Evolutionary conservation across 2,113 vertebrate species (phyloP).

Genomic region (Sardina pilchardus): DNA sequence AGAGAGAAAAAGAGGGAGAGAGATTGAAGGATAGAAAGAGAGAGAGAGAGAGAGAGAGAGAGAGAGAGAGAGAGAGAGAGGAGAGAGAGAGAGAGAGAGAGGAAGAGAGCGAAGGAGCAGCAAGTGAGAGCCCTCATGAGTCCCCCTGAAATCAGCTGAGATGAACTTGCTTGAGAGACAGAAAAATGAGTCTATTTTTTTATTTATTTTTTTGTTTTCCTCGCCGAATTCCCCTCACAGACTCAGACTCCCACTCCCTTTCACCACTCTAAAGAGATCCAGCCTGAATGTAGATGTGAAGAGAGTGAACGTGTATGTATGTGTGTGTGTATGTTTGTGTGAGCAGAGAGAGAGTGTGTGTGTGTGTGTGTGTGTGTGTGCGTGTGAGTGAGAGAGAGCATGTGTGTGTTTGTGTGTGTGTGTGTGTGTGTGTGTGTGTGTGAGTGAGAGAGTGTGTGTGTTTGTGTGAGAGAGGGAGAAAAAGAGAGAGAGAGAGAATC

Average conservation of each 20-base stretch:
- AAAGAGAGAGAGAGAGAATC: constrained; percentile 56
- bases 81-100: not conserved
- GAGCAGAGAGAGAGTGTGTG: no score
- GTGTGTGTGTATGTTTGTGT: not conserved
- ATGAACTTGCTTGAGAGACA: constrained; percentile 59
- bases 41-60: not conserved
- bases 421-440: not conserved
- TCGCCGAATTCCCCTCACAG: constrained; percentile 53
- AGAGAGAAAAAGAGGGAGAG: not conserved
- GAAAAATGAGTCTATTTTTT: constrained; percentile 38
- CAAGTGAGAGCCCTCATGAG: constrained; percentile 15
- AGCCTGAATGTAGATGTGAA: constrained; percentile 66
- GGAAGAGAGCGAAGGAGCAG: not conserved
- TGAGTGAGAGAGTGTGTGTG: not conserved
- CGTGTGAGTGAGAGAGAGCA: not conserved
- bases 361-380: not conserved
- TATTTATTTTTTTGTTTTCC: constrained; percentile 39
- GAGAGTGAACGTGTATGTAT: not conserved
- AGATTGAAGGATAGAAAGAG: not conserved
- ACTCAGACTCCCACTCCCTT: constrained; percentile 58
- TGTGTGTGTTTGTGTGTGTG: no score
- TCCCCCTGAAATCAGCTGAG: constrained; percentile 60
- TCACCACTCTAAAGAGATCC: constrained; percentile 69
- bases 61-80: not conserved
- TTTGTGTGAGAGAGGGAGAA: not conserved